phyloP scores from a whole-genome alignment of 2,888 invertebrate species.

The Petrophora chlorosata region DNA sequence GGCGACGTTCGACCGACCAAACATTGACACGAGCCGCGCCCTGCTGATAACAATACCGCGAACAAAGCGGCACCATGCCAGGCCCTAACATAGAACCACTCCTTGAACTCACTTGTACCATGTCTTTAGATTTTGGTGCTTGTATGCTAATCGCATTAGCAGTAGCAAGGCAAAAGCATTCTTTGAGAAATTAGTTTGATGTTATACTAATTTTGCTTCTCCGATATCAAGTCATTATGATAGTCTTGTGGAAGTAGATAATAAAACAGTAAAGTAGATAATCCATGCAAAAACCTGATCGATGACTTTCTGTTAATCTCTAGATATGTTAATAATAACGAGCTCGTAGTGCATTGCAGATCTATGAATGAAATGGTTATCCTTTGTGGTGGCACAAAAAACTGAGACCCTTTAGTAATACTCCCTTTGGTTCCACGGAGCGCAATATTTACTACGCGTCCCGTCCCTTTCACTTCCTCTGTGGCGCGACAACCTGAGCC shows the following conservation, averaged over 20 bases:
- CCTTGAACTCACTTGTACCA: slow-evolving; percentile 34
- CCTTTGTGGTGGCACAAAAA: slow-evolving; percentile 73
- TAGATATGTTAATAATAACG: slow-evolving; percentile 16
- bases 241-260: slow-evolving; percentile 1
- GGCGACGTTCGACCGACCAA: slow-evolving; percentile 40
- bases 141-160: too few relatives aligned
- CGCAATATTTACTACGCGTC: slow-evolving; percentile 82
- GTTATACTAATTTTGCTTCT: too few relatives aligned
- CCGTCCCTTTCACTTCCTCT: slow-evolving; percentile 83
- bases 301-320: slow-evolving; percentile 20
- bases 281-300: slow-evolving; percentile 22
- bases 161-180: too few relatives aligned
- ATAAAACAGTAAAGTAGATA: neutral
- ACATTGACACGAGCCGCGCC: slow-evolving; percentile 75
- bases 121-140: slow-evolving; percentile 1
- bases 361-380: slow-evolving; percentile 71
- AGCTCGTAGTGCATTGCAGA: slow-evolving; percentile 39
- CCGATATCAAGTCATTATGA: neutral
- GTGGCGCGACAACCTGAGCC: slow-evolving; percentile 77
- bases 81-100: slow-evolving; percentile 43
- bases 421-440: slow-evolving; percentile 67
- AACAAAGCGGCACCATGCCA: slow-evolving; percentile 51
- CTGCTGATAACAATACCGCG: slow-evolving; percentile 68
- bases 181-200: too few relatives aligned
- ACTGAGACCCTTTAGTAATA: slow-evolving; percentile 67